Evolutionary conservation across 2,797 vertebrate genomes (phyloP).

Genomic region (Rousettus madagascariensis): DNA sequence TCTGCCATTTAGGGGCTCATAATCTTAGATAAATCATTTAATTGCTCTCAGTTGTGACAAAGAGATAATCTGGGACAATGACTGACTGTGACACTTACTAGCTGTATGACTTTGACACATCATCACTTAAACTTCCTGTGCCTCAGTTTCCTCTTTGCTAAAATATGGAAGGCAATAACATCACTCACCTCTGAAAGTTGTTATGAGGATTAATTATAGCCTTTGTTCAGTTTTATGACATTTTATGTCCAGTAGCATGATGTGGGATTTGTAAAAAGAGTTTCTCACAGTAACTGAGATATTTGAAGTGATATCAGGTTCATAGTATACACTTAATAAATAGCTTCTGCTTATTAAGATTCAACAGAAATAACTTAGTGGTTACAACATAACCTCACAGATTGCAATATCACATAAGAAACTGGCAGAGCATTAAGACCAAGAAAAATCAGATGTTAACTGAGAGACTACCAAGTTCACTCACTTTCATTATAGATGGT

Average conservation of each 20-base stretch:
- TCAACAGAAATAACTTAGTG: background rate
- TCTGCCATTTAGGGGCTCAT: background rate
- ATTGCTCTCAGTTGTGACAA: conserved; percentile 26
- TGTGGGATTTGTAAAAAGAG: background rate
- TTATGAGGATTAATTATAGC: background rate
- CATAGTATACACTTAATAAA: background rate
- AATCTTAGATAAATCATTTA: conserved; percentile 1
- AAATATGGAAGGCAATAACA: conserved; percentile 28
- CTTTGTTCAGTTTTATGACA: background rate
- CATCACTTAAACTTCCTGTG: background rate
- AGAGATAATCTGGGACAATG: background rate
- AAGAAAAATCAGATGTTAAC: conserved; percentile 1
- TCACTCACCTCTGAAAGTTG: background rate
- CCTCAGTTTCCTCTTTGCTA: conserved; percentile 41
- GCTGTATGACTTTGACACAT: background rate
- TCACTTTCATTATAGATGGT: background rate
- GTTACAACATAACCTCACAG: background rate
- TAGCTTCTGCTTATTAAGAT: background rate
- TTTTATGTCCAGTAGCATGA: background rate
- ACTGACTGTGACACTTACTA: background rate
- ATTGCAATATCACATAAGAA: background rate
- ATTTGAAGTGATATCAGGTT: background rate
- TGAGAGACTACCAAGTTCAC: background rate
- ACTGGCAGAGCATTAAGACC: background rate
- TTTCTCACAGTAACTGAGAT: background rate